Conservation (phyloP, 37 sponge, comb jelly and placozoan genomes). For the Spongia lamella region DNA sequence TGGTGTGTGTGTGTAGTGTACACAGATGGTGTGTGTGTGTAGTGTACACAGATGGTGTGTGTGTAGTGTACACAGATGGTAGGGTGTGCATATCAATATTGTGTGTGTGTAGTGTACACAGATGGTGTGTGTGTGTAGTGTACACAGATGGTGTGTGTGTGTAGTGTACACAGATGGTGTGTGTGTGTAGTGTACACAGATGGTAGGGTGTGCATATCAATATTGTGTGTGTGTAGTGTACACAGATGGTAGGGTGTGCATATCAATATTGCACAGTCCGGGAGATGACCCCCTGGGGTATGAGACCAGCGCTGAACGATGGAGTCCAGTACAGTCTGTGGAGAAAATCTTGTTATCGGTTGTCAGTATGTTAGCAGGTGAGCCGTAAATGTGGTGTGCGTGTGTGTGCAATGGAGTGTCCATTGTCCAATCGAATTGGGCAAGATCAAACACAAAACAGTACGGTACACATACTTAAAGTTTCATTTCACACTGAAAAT, state of each 20-base stretch:
- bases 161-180: too few species aligned
- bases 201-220: neutral
- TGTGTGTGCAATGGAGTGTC: neutral
- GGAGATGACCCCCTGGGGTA: constrained; percentile 99
- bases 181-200: too few species aligned
- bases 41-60: too few species aligned
- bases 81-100: neutral
- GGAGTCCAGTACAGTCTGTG: constrained; percentile 98
- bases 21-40: too few species aligned
- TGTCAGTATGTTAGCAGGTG: constrained; percentile 97
- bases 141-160: too few species aligned
- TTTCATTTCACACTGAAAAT: neutral
- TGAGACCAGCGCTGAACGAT: constrained; percentile 88
- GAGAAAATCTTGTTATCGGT: constrained; percentile 98
- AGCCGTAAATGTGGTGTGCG: constrained; percentile 3
- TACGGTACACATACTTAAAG: neutral
- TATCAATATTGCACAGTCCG: constrained; percentile 96
- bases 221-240: constrained; percentile 59
- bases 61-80: too few species aligned
- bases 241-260: constrained; percentile 94
- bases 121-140: too few species aligned
- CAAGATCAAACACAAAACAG: too few species aligned
- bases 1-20: too few species aligned
- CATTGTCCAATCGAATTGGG: neutral
- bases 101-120: constrained; percentile 65